Evolutionary conservation across 2,113 vertebrate species (phyloP), one percentile per base, ranked within the genome.

Genomic region (Syngnathoides biaculeatus): DNA sequence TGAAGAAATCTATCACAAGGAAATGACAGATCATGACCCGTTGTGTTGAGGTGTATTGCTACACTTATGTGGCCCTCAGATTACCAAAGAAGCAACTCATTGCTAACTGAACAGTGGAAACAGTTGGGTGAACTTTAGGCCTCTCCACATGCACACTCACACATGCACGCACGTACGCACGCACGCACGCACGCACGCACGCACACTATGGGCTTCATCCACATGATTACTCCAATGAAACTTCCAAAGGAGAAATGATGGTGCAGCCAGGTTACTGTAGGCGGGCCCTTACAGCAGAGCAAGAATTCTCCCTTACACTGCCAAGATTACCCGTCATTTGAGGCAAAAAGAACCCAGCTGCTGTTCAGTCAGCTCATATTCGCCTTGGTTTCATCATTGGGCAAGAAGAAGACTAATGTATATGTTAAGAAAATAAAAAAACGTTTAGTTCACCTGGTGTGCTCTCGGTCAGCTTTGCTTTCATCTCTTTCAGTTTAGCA

Each of bases 401-500:
- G 87, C 80, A 78, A 39, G 4, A 19, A 5, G 11, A 12, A 13
- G 5, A 13, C 13, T 2, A 24, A 35, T 9, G 13, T 9, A 8
- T 2, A 65, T 12, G 4, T 57, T 22, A 27, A 57, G 3, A 14
- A 35, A 27, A 57, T 8, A 14, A 35, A 26, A 10, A 10, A 4
- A 8, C 13, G 53, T 42, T 2, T 4, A 47, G 1, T 42, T 73
- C 67, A 94, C 92, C 89, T 58, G 86, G 90, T 14, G 72, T 65
- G 45, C 67, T 85, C 0, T 64, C 72, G 35, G 48, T 83, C 38
- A 64, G 13, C 68, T 67, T 69, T 9, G 92, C 87, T 65, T 80
- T 94, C 89, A 99, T 86, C 84, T 95, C 93, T 77, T 82, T 87
- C 59, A 98, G 86, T 78, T 95, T 98, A 69, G 90, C 77, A 0